These are phyloP conservation scores for Daubentonia madagascariensis DNA, from an alignment of 2,113 vertebrate genomes.

Conservation along the genomic window DNA sequence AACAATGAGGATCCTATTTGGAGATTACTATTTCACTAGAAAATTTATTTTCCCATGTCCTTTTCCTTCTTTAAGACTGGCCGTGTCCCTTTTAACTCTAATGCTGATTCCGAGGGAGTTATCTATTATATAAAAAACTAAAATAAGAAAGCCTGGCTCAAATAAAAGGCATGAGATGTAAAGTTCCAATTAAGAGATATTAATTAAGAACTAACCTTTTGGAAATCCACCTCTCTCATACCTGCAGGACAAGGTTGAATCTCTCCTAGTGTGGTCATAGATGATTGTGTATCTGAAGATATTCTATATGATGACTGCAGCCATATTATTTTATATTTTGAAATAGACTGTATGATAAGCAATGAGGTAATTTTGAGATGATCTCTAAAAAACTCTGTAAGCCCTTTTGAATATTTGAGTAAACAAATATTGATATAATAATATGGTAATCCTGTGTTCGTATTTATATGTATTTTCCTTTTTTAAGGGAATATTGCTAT, in stretches of 20 bases:
- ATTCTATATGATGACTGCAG: neutral
- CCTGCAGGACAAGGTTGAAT: neutral
- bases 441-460: neutral
- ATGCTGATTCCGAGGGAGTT: neutral
- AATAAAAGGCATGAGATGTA: neutral
- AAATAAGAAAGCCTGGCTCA: neutral
- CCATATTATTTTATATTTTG: neutral
- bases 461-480: neutral
- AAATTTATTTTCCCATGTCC: neutral
- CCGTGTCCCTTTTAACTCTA: neutral
- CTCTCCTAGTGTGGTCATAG: neutral
- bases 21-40: neutral
- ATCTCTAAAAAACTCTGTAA: neutral
- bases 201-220: constrained; percentile 19
- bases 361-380: neutral
- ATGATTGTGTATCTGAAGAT: neutral
- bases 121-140: neutral
- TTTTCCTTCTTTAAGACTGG: neutral
- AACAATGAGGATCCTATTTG: neutral
- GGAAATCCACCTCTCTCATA: neutral
- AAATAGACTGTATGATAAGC: neutral
- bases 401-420: neutral
- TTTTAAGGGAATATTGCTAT: neutral
- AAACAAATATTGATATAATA: constrained; percentile 16
- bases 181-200: constrained; percentile 5